Evolutionary conservation across 2,113 vertebrate species (phyloP), one percentile per base, ranked within the genome.

Genomic region (Electrona antarctica): DNA sequence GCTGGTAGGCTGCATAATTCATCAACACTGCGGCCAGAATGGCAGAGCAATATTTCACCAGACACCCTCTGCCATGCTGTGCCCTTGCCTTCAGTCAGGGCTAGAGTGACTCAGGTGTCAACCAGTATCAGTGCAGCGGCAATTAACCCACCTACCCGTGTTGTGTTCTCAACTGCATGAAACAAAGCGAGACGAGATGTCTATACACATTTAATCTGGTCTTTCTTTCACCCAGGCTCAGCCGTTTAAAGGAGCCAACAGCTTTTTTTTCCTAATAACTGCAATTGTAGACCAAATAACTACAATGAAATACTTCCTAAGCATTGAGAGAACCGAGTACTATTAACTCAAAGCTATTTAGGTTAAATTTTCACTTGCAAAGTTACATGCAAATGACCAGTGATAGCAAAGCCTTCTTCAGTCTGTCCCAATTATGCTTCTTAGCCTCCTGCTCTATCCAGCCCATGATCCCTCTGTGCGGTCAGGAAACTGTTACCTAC

Each of bases 1-100:
- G 11, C 46, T 51, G 45, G 45, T 41, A 51, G 55, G 58, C 79
- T 93, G 89, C 88, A 93, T 93, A 89, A 93, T 92, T 92, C 64
- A 93, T 92, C 86, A 33, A 72, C 72, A 78, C 72, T 87, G n/a
- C n/a, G 74, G 85, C 87, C 81, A 84, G 82, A 79, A 89, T 89
- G 78, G 77, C 71, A 68, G 68, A 80, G 70, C 83, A 86, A 86
- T 88, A 84, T 84, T 89, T 86, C 88, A 91, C 81, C 67, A 69
- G 78, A 73, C 67, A 13, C 55, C 29, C 63, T 76, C 63, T 76
- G 33, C 67, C 50, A 57, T 74, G 66, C 76, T 12, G 50, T 4
- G 33, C 65, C 67, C 50, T 6, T 64, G 68, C 21, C 45, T 81
- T 71, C 76, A 60, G 66, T 74, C 66, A 49, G 29, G 14, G 66